A percentile compares a stretch with the other conserved stretches of the same genome.
These are phyloP conservation scores for Silurus aristotelis DNA, from an alignment of 2,797 vertebrate species.

Conservation along the genomic window DNA sequence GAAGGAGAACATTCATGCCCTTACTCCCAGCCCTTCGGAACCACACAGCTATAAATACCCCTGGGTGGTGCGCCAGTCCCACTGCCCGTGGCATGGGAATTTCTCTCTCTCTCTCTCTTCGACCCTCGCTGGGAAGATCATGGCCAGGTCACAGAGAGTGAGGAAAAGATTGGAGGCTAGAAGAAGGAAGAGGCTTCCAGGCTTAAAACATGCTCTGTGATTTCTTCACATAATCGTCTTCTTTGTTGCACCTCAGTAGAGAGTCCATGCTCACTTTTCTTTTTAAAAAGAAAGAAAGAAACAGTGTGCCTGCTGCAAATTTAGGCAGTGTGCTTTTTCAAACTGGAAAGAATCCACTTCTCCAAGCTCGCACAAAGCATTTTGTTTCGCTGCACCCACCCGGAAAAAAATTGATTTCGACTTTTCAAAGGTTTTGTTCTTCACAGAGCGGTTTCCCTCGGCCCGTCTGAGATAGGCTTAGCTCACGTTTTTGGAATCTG, in stretches of 20 bases:
- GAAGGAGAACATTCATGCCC: constrained; percentile 96
- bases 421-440: constrained; percentile 82
- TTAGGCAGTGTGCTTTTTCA: constrained; percentile 78
- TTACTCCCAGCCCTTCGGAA: constrained; percentile 80
- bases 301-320: constrained; percentile 72
- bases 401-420: constrained; percentile 80
- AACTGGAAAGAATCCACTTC: constrained; percentile 73
- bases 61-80: constrained; percentile 82
- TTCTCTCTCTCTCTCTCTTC: constrained; percentile 65
- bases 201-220: constrained; percentile 36
- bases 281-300: constrained; percentile 62
- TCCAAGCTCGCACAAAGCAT: constrained; percentile 69
- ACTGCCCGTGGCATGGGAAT: constrained; percentile 96
- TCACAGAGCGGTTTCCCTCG: constrained; percentile 76
- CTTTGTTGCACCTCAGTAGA: constrained; percentile 55
- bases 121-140: constrained; percentile 72
- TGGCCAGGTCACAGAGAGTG: constrained; percentile 45
- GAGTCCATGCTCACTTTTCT: constrained; percentile 67
- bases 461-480: constrained; percentile 76
- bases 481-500: constrained; percentile 80
- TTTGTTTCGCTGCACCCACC: constrained; percentile 74
- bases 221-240: constrained; percentile 56
- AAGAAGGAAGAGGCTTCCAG: constrained; percentile 22
- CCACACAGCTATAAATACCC: constrained; percentile 93
- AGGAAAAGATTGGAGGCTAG: constrained; percentile 40